Evolutionary conservation across 1,140 invertebrate species (phyloP), one percentile per base, ranked within the genome.

Genomic region (Vollenhovia emeryi): DNA sequence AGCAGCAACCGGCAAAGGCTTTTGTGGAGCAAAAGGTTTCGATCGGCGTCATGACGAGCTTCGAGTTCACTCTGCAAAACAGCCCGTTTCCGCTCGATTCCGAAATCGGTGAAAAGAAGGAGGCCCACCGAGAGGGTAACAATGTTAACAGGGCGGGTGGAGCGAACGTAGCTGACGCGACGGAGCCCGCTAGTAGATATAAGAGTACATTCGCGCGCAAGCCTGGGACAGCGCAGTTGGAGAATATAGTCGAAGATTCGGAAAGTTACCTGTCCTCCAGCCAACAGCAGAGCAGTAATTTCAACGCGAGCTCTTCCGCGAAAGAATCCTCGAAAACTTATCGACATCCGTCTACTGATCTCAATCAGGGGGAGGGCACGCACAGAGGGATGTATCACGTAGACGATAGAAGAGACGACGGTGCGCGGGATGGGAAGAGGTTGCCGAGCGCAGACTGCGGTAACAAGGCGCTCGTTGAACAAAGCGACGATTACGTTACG

Each of bases 1-100:
- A 90, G 27, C 43, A 86, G 48, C 87, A 91, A 71, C 24, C 74
- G 73, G 91, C 78, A 62, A 91, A 91, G 48, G 71, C 92, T 21
- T 87, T 93, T 83, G 27, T 94, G 75, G 95, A 95, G 76, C 95
- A 96, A 40, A 96, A 97, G 89, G 96, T 97, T 87, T 96, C 96
- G 1, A 96, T 97, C 85, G 96, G 96, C 83, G 96, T 97, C 11
- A 97, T 96, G 96, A 97, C 96, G 3, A 97, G 96, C 93, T 96
- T 97, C 93, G 96, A 97, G 93, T 95, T 97, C 84, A 96, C 96
- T 3, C 93, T 96, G n/a, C 93, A 95, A 75, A 95, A 95, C 60
- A 94, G 90, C 88, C 93, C 92, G 36, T 91, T 92, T 52, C 33
- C 90, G 8, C 0, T 88, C 0, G 92, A 93, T 1, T 62, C 75